A percentile compares a stretch with the other conserved stretches of the same genome.
Evolutionary conservation across 2,113 vertebrate species (phyloP).

Genomic region (Porphyrio hochstetteri): DNA sequence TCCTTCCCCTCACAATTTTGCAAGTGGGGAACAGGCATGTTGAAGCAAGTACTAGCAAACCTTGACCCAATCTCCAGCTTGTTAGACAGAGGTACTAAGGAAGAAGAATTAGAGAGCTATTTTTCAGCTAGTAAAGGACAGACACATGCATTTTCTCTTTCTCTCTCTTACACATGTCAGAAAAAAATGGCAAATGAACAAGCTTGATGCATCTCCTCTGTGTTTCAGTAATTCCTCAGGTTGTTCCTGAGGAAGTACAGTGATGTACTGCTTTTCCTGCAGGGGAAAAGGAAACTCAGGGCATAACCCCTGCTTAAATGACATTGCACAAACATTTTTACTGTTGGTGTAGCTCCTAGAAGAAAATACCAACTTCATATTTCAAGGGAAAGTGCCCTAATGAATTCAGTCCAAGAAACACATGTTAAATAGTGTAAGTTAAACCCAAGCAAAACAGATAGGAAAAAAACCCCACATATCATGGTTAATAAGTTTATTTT

Average conservation of each 20-base stretch:
- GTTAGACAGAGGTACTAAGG: neutral
- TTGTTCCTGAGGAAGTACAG: neutral
- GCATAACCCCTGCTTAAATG: neutral
- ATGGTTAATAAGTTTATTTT: neutral
- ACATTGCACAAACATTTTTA: neutral
- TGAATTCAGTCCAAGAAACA: neutral
- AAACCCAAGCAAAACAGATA: neutral
- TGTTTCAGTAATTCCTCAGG: neutral
- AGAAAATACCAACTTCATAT: neutral
- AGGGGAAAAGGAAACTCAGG: neutral
- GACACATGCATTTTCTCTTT: neutral
- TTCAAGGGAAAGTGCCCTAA: neutral
- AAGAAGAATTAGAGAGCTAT: neutral
- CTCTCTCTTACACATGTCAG: neutral
- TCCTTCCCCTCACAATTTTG: neutral
- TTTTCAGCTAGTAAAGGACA: neutral
- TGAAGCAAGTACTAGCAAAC: neutral
- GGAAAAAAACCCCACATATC: neutral
- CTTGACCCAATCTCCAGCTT: neutral
- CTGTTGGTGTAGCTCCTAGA: neutral
- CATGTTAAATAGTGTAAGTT: neutral
- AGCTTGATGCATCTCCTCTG: neutral
- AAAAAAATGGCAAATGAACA: neutral
- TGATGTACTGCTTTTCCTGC: neutral
- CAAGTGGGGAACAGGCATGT: fast-evolving